Percentiles rank a stretch among this genome's conserved stretches.
These are phyloP conservation scores for Grus americana DNA, from an alignment of 2,113 vertebrate species.

Conservation along the genomic window DNA sequence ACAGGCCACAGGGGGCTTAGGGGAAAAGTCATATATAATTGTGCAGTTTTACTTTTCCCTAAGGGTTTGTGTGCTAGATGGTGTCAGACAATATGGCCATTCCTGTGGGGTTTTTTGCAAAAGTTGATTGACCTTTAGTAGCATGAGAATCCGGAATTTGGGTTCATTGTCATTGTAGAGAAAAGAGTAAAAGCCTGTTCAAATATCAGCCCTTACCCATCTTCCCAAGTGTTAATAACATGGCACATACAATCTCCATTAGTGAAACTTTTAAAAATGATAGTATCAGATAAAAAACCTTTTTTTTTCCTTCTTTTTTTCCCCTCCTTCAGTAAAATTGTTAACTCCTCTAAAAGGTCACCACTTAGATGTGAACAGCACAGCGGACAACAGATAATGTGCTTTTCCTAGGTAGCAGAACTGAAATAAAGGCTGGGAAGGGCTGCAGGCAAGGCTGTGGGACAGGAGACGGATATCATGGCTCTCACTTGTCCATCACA, in stretches of 20 bases:
- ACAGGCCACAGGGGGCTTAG: not conserved
- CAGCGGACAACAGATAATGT: not conserved
- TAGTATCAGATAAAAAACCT: not conserved
- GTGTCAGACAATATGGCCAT: not conserved
- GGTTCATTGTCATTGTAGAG: not conserved
- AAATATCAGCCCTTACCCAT: not conserved
- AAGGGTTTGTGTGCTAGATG: not conserved
- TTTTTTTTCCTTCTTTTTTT: not conserved
- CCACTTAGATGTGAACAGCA: not conserved
- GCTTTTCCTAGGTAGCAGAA: not conserved
- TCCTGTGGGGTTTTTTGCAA: accelerated
- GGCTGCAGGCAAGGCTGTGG: not conserved
- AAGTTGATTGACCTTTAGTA: not conserved
- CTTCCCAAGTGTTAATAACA: not conserved
- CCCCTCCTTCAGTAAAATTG: not conserved
- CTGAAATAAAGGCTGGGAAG: not conserved
- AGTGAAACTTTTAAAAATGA: not conserved
- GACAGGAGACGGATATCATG: not conserved
- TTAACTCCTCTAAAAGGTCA: constrained; percentile 16
- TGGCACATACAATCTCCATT: not conserved
- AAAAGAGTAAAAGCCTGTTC: not conserved
- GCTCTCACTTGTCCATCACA: not conserved
- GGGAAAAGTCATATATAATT: not conserved
- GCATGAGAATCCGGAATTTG: not conserved
- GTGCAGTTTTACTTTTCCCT: not conserved